Conservation (phyloP, 2,113 vertebrate genomes). For the Hiodon alosoides region DNA sequence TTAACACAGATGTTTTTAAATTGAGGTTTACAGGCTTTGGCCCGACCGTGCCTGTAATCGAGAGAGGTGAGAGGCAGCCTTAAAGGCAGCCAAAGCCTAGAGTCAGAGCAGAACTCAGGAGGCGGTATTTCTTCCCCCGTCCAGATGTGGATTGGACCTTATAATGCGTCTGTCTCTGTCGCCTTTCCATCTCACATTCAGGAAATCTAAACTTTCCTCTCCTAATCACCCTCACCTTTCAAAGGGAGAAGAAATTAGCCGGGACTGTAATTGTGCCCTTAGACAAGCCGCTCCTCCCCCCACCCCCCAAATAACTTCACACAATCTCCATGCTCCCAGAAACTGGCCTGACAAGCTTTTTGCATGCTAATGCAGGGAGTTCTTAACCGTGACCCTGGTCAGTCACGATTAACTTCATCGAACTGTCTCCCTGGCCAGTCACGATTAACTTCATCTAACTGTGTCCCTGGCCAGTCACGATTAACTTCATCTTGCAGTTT, state of each 20-base stretch:
- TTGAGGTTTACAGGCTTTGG: background rate
- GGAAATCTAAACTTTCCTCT: constrained; percentile 76
- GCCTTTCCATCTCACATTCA: constrained; percentile 74
- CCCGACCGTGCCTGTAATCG: background rate
- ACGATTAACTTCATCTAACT: no score
- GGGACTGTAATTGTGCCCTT: constrained; percentile 55
- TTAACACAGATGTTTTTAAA: no score
- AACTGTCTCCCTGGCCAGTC: constrained; percentile 12
- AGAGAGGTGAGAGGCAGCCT: constrained; percentile 23
- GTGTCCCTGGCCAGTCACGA: constrained; percentile 12
- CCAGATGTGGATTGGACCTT: constrained; percentile 63
- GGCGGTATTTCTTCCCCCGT: background rate
- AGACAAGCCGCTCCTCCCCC: constrained; percentile 7
- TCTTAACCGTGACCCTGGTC: constrained; percentile 40
- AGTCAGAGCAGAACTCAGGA: background rate
- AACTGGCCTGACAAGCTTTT: constrained; percentile 53
- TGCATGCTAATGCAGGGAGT: constrained; percentile 58
- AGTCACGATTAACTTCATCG: constrained; percentile 20
- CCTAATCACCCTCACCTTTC: constrained; percentile 59
- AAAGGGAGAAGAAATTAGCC: constrained; percentile 64
- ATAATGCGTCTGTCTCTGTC: constrained; percentile 65
- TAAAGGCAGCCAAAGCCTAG: no score
- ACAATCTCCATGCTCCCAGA: constrained; percentile 28
- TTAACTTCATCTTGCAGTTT: no score
- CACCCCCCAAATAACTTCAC: constrained; percentile 4